phyloP scores from a whole-genome alignment of 2,888 invertebrate genomes.

The Eupithecia abbreviata region DNA sequence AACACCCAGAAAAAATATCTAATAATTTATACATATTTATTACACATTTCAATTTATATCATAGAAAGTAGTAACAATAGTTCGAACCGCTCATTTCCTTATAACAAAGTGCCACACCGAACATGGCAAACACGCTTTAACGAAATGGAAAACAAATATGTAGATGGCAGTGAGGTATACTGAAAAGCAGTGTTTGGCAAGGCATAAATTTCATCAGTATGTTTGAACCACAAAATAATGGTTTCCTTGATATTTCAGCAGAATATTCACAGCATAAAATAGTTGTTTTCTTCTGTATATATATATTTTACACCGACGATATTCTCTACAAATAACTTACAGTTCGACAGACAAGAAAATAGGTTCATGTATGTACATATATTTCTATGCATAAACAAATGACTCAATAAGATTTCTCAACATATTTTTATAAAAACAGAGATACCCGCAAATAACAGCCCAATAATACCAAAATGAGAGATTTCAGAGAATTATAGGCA shows the following conservation, averaged over 20 bases:
- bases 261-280: not conserved
- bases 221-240: slow-evolving; percentile 17
- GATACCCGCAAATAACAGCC: not conserved
- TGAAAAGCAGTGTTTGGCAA: slow-evolving; percentile 20
- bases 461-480: slow-evolving; percentile 32
- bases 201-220: slow-evolving; percentile 25
- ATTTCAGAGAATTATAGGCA: slow-evolving; percentile 36
- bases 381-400: not conserved
- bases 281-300: not conserved
- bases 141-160: slow-evolving; percentile 62
- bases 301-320: not conserved
- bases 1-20: no score
- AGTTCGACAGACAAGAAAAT: not conserved
- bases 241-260: slow-evolving; percentile 11
- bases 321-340: not conserved
- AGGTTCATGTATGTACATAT: not conserved
- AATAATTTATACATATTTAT: no score
- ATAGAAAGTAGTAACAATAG: not conserved
- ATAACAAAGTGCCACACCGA: slow-evolving; percentile 40
- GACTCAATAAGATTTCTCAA: not conserved
- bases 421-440: not conserved
- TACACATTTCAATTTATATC: not conserved
- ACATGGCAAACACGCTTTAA: slow-evolving; percentile 55
- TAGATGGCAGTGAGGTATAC: slow-evolving; percentile 30
- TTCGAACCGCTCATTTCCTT: slow-evolving; percentile 22